These are phyloP conservation scores for Nasonia giraulti DNA, from an alignment of 1,140 invertebrate species.

Conservation along the genomic window DNA sequence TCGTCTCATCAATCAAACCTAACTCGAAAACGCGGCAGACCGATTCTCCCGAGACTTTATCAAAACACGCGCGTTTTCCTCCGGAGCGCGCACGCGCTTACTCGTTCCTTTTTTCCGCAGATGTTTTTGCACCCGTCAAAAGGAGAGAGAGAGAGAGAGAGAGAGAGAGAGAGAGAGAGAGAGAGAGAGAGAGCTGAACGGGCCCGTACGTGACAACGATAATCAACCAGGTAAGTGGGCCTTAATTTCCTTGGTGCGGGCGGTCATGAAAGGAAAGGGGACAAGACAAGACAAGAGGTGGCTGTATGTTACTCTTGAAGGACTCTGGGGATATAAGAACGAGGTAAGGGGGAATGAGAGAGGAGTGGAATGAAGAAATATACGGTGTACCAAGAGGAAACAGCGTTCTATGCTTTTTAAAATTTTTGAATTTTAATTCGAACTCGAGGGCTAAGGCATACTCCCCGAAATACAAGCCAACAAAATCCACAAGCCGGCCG, in stretches of 20 bases:
- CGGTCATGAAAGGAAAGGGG: conserved; percentile 59
- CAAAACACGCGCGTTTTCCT: conserved; percentile 10
- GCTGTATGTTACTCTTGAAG: too few species aligned
- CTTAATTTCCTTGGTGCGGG: conserved; percentile 70
- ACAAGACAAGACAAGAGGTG: conserved; percentile 25
- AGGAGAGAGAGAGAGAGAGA: too few species aligned
- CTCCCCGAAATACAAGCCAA: conserved; percentile 33
- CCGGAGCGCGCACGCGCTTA: not conserved
- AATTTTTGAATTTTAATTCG: too few species aligned
- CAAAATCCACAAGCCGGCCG: not conserved
- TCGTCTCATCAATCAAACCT: conserved; percentile 16
- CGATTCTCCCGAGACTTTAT: conserved; percentile 20
- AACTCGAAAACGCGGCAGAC: not conserved
- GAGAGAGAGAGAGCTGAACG: conserved; percentile 35
- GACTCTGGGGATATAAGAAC: too few species aligned
- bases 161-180: too few species aligned
- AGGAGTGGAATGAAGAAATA: too few species aligned
- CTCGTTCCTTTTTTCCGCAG: conserved; percentile 10
- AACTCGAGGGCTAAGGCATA: conserved; percentile 54
- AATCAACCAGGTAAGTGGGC: conserved; percentile 69
- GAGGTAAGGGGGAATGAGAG: too few species aligned
- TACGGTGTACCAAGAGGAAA: too few species aligned
- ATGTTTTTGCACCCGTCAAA: not conserved
- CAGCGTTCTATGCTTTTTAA: too few species aligned
- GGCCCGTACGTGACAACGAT: conserved; percentile 69